Evolutionary conservation across 2,888 invertebrate species (phyloP), one percentile per base, ranked within the genome.

Genomic region (Cosmia pyralina): DNA sequence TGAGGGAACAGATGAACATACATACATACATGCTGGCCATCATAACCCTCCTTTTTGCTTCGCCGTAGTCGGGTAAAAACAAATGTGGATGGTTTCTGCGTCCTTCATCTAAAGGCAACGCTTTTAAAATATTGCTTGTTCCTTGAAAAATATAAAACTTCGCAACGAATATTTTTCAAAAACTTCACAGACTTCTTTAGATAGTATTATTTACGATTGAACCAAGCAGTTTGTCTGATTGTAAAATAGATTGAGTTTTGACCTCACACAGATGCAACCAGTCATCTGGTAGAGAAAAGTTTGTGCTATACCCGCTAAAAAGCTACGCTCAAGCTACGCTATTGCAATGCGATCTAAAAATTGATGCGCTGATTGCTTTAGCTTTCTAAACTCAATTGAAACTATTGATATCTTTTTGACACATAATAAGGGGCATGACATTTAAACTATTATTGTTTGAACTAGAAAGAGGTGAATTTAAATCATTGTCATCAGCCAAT

Each of bases 181-280:
- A 44, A 48, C 11, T 5, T 38, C 52, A 19, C n/a, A 55, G 38
- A 38, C 41, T 53, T 55, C n/a, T 34, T 19, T 22, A 17, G 22
- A 57, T 68, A 19, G 7, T 8, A 38, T 60, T 60, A 58, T 65
- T 71, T 58, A 62, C 59, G 58, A 69, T 38, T 19, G 50, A 19
- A 19, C 57, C 58, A 55, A 62, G 69, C 44, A 48, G 55, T 69
- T 69, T 65, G 55, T 81, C 34, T 73, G 77, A 72, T 81, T 77
- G 69, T 77, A 66, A 72, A 77, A 81, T 77, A 81, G 50, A 83
- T 81, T 81, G 78, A 52, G 64, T 81, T 58, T 53, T 53, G 71
- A 64, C 46, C 28, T 34, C 46, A 13, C 38, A 22, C 34, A 63
- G 28, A 69, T 64, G 52, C 44, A 41, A 50, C 38, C 59, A 57